Percentiles rank a stretch among this genome's conserved stretches.
Evolutionary conservation across 2,797 vertebrate species (phyloP).

Genomic region (Crocidura indochinensis): DNA sequence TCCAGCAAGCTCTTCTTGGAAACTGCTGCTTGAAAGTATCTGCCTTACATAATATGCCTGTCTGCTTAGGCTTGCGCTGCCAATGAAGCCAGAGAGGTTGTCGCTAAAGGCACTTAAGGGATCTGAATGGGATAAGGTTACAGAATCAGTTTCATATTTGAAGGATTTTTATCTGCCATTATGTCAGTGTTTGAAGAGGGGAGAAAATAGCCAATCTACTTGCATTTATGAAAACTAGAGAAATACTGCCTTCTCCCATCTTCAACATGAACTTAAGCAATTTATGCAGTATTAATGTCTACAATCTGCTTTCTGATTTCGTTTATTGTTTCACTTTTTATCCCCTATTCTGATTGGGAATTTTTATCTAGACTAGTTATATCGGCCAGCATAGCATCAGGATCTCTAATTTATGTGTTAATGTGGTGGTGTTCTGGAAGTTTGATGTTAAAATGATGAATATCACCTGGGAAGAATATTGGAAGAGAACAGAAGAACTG

Average conservation of each 20-base stretch:
- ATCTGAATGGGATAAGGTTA: constrained; percentile 69
- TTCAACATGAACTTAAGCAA: constrained; percentile 28
- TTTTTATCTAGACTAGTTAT: constrained; percentile 74
- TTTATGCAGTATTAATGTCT: constrained; percentile 38
- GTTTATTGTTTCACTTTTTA: constrained; percentile 64
- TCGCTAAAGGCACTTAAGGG: constrained; percentile 77
- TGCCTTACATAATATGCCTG: constrained; percentile 65
- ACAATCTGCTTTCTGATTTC: constrained; percentile 61
- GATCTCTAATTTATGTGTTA: constrained; percentile 69
- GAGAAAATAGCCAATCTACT: constrained; percentile 26
- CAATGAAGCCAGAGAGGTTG: constrained; percentile 71
- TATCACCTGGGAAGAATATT: constrained; percentile 83
- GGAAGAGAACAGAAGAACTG: constrained; percentile 67
- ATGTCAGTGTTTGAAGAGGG: constrained; percentile 50
- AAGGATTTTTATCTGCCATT: constrained; percentile 70
- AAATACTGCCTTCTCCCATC: background rate
- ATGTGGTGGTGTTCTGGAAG: constrained; percentile 75
- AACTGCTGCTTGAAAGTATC: constrained; percentile 63
- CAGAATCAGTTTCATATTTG: constrained; percentile 77
- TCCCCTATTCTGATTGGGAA: constrained; percentile 58
- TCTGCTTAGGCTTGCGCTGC: constrained; percentile 48
- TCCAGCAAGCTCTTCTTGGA: constrained; percentile 1
- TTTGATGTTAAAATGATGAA: constrained; percentile 80
- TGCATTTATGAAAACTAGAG: constrained; percentile 66
- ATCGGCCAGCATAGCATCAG: constrained; percentile 59